Percentiles rank a stretch among this genome's conserved stretches.
Conservation (phyloP, 2,113 vertebrate genomes). For the Mystacornis crossleyi region DNA sequence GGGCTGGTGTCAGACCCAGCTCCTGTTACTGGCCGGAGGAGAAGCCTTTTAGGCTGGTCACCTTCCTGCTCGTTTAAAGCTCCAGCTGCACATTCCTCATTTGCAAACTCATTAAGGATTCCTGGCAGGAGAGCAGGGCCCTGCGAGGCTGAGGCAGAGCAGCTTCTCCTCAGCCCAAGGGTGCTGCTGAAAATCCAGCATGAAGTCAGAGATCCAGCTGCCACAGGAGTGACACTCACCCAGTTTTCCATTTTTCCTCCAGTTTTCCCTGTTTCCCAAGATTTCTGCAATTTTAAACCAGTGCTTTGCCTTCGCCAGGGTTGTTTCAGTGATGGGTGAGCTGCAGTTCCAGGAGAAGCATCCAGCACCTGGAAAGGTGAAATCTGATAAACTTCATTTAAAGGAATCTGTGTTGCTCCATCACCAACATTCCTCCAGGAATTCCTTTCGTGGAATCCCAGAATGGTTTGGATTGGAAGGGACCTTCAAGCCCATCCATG, state of each 20-base stretch:
- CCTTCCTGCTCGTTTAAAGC: background rate
- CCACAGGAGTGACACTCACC: background rate
- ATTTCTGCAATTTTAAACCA: background rate
- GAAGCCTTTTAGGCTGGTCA: background rate
- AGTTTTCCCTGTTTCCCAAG: background rate
- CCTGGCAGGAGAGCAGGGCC: background rate
- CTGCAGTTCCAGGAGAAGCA: constrained; percentile 23
- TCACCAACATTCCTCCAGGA: background rate
- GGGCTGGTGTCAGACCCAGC: background rate
- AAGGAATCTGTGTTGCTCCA: background rate
- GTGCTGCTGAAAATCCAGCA: background rate
- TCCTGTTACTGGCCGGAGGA: background rate
- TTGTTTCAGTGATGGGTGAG: background rate
- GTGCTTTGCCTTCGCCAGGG: fast-evolving
- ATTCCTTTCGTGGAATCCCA: background rate
- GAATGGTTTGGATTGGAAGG: background rate
- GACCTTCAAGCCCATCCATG: background rate
- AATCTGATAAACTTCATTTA: background rate
- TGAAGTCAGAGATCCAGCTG: background rate
- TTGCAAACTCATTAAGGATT: background rate
- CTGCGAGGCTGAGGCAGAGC: background rate
- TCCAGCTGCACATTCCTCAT: constrained; percentile 8
- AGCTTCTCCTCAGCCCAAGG: background rate
- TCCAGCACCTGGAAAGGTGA: constrained; percentile 12
- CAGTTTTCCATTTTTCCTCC: background rate